A percentile compares a stretch with the other conserved stretches of the same genome.
Conservation (phyloP, 2,797 vertebrate genomes). For the Myiothlypis coronata region DNA sequence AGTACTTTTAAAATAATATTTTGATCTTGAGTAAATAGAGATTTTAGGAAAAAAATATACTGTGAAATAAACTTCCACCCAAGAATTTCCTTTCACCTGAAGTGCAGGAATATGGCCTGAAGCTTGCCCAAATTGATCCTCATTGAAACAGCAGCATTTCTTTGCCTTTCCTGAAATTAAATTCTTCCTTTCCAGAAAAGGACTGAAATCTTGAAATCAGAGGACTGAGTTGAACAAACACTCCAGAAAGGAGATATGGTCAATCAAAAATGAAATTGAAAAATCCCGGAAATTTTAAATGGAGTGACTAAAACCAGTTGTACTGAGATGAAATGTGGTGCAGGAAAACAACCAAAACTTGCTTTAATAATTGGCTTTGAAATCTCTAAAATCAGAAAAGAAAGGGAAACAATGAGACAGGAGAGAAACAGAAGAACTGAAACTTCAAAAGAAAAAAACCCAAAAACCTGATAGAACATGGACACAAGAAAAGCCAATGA, state of each 20-base stretch:
- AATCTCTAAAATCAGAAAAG: neutral
- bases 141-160: neutral
- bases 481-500: neutral
- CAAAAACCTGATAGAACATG: neutral
- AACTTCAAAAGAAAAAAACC: neutral
- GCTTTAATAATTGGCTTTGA: neutral
- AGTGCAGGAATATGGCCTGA: neutral
- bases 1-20: neutral
- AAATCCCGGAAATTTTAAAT: neutral
- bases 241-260: neutral
- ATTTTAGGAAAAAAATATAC: neutral
- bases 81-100: neutral
- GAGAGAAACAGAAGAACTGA: neutral
- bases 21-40: neutral
- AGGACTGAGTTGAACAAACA: neutral
- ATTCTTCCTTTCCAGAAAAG: neutral
- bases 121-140: neutral
- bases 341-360: neutral
- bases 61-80: neutral
- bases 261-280: neutral
- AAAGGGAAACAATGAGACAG: neutral
- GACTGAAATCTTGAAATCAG: neutral
- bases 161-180: neutral
- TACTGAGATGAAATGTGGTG: neutral
- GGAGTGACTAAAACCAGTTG: neutral